Base-by-base conservation (phyloP, 2,113 vertebrate species). In the Rhizomys pruinosus region DNA sequence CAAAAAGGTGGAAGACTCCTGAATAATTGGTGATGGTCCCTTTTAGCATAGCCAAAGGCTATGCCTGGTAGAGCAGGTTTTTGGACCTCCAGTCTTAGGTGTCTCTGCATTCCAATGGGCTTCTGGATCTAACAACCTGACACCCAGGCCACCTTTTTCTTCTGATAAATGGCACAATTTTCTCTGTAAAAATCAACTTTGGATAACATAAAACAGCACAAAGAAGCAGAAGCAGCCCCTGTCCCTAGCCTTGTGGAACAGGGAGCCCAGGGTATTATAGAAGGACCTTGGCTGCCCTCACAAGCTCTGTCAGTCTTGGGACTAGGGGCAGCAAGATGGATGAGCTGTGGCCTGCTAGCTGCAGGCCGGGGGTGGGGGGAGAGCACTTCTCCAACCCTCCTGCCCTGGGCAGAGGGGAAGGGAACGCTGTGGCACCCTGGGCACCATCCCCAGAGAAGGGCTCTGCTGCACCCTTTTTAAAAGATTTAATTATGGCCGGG, bases 401-500 rank as follows among this genome's bases (percentile, higher is more conserved):
- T 10, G 20, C 29, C 5, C 32, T 0, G 9, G 42, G 7, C 13
- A 68, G 69, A 59, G n/a, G n/a, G n/a, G 9, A 0, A 0, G 34
- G 20, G 3, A 42, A 19, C 11, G 4, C 10, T 12, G 57, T n/a
- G n/a, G n/a, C 17, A 20, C 34, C 73, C 37, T 57, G 27, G 57
- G 17, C 57, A 27, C 7, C 12, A 1, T 15, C 42, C 57, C 4
- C 52, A n/a, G 2, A 47, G 77, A 22, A 55, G 69, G 29, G 11
- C 19, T 64, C 57, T 19, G 7, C 39, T 39, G 16, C 2, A 9
- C 8, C 72, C 57, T 42, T 63, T 63, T 17, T 7, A 52, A 52
- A 52, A 52, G n/a, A n/a, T n/a, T n/a, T n/a, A n/a, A n/a, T n/a
- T n/a, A n/a, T n/a, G n/a, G n/a, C n/a, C n/a, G n/a, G n/a, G n/a